A percentile compares a stretch with the other conserved stretches of the same genome.
These are phyloP conservation scores for Pangasianodon gigas DNA, from an alignment of 2,113 vertebrate species.

Conservation along the genomic window DNA sequence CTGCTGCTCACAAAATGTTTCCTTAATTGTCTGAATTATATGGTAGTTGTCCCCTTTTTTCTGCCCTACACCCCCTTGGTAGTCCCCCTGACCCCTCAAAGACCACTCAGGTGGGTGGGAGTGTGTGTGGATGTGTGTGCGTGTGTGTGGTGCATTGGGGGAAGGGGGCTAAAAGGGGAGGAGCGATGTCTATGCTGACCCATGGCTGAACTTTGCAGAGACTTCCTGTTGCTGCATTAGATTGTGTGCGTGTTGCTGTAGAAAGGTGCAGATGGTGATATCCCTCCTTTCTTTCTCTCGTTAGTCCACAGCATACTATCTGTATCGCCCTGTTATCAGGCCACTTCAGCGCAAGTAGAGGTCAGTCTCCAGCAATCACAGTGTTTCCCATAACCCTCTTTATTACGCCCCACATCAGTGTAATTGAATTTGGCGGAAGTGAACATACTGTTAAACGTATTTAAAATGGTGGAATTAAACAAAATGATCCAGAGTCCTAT, in stretches of 20 bases:
- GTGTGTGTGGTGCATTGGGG: conserved; percentile 36
- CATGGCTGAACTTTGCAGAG: conserved; percentile 62
- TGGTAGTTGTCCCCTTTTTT: conserved; percentile 50
- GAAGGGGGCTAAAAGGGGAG: conserved; percentile 39
- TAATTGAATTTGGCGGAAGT: conserved; percentile 18
- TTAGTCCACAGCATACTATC: conserved; percentile 26
- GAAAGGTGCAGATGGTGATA: conserved; percentile 44
- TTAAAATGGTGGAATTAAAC: neutral
- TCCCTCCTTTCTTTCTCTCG: conserved; percentile 32
- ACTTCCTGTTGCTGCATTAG: conserved; percentile 61
- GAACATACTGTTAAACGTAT: conserved; percentile 22
- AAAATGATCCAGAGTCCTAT: neutral
- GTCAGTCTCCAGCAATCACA: conserved; percentile 12
- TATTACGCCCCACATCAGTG: neutral
- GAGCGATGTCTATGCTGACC: conserved; percentile 56
- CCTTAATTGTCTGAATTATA: conserved; percentile 60
- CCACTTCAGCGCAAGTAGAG: neutral
- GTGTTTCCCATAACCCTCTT: conserved; percentile 18
- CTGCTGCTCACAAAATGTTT: conserved; percentile 54
- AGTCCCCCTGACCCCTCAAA: conserved; percentile 52
- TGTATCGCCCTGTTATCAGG: conserved; percentile 32
- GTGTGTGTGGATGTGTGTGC: conserved; percentile 45
- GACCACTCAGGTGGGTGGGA: conserved; percentile 56
- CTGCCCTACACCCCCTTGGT: conserved; percentile 41
- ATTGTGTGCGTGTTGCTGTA: conserved; percentile 29